Conservation (phyloP, 2,888 invertebrate species). For the Enoplolaimus lenunculus region DNA sequence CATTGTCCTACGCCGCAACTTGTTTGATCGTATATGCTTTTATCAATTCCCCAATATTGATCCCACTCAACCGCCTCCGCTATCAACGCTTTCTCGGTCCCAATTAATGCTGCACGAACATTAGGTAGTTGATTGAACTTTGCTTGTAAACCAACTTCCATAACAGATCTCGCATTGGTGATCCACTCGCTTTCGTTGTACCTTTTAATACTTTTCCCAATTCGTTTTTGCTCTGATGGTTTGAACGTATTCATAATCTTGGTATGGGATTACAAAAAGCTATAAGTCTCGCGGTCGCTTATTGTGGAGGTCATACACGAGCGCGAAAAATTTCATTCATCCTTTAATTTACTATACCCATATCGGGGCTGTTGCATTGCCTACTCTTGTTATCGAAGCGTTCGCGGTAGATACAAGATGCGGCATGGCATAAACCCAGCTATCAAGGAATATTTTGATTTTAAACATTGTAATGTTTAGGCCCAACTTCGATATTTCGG, state of each 20-base stretch:
- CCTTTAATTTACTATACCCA: neutral
- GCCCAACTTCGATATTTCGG: neutral
- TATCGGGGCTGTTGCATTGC: neutral
- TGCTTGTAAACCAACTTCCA: neutral
- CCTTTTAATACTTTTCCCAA: neutral
- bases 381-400: neutral
- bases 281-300: neutral
- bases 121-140: neutral
- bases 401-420: neutral
- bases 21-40: neutral
- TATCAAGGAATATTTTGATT: neutral
- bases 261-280: neutral
- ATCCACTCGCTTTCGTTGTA: conserved; percentile 1
- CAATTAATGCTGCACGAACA: neutral
- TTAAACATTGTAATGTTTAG: neutral
- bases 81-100: neutral
- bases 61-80: neutral
- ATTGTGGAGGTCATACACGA: neutral
- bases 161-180: neutral
- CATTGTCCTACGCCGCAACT: neutral
- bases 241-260: neutral
- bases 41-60: neutral
- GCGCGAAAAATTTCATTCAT: neutral
- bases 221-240: neutral
- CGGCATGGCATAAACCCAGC: neutral